Evolutionary conservation across 2,888 invertebrate species (phyloP).

Genomic region (Watsonalla cultraria): DNA sequence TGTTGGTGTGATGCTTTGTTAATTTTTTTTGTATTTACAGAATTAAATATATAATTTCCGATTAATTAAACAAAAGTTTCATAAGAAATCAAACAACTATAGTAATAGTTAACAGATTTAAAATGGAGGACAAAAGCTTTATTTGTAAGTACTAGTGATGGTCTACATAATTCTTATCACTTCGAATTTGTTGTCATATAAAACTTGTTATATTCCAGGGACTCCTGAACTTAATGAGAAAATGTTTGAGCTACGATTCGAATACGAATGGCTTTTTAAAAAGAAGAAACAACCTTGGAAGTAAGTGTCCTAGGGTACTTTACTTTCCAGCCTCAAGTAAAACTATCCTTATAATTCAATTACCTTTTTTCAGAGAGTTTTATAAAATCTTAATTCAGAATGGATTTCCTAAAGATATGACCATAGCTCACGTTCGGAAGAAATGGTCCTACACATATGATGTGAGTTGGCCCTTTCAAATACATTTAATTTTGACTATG

Average conservation of each 20-base stretch:
- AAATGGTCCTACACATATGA: slow-evolving; percentile 72
- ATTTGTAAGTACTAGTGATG: slow-evolving; percentile 41
- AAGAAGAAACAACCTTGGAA: slow-evolving; percentile 69
- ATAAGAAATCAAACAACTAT: no score
- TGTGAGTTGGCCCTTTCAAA: no score
- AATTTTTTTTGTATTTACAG: background rate
- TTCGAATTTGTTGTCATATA: background rate
- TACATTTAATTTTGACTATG: no score
- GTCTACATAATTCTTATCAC: background rate
- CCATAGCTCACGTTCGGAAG: slow-evolving; percentile 62
- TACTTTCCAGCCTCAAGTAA: background rate
- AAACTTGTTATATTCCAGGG: slow-evolving; percentile 41
- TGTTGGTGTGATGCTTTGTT: no score
- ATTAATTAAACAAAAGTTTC: background rate
- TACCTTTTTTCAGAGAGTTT: slow-evolving; percentile 52
- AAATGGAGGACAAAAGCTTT: slow-evolving; percentile 58
- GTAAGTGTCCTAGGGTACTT: slow-evolving; percentile 34
- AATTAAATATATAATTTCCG: background rate
- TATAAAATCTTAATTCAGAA: slow-evolving; percentile 56
- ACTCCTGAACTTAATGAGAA: slow-evolving; percentile 54
- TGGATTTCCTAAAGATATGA: slow-evolving; percentile 67
- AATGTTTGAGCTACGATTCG: slow-evolving; percentile 58
- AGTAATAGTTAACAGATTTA: background rate
- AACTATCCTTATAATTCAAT: background rate
- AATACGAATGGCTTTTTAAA: slow-evolving; percentile 66